Evolutionary conservation across 2,888 invertebrate genomes (phyloP).

Genomic region (Orthosia gothica): DNA sequence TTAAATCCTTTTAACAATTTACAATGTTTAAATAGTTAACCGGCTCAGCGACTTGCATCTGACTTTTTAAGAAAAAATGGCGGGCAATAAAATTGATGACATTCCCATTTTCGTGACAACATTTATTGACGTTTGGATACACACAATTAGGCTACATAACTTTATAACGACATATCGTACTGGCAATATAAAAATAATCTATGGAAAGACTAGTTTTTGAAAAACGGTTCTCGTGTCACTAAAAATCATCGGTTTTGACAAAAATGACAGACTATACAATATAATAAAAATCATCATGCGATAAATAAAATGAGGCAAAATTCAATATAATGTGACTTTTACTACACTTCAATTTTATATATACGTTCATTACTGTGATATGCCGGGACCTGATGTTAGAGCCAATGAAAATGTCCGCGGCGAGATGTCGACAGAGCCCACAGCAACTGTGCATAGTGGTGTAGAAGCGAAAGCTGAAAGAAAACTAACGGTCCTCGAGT

Average conservation of each 20-base stretch:
- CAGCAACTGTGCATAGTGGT: constrained; percentile 86
- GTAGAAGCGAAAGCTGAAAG: constrained; percentile 86
- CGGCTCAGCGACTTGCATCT: background rate
- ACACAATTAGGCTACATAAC: background rate
- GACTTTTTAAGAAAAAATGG: background rate
- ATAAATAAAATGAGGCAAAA: constrained; percentile 84
- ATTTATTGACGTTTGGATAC: background rate
- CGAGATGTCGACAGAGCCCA: constrained; percentile 88
- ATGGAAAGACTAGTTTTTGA: constrained; percentile 72
- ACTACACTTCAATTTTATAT: constrained; percentile 77
- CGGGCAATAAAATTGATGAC: background rate
- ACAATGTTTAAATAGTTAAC: too few relatives aligned
- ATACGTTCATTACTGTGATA: constrained; percentile 86
- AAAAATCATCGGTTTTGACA: constrained; percentile 77
- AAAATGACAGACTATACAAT: constrained; percentile 84
- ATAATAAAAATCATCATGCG: constrained; percentile 77
- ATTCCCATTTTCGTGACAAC: background rate
- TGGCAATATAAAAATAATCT: constrained; percentile 65
- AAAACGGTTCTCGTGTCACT: constrained; percentile 75
- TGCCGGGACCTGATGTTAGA: constrained; percentile 90
- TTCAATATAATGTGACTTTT: constrained; percentile 86
- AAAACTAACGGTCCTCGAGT: constrained; percentile 94
- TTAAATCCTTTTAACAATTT: too few relatives aligned
- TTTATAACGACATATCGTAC: constrained; percentile 25
- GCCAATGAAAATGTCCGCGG: constrained; percentile 89